Evolutionary conservation across 1,140 invertebrate species (phyloP).

Genomic region (Neuroterus valhalla): DNA sequence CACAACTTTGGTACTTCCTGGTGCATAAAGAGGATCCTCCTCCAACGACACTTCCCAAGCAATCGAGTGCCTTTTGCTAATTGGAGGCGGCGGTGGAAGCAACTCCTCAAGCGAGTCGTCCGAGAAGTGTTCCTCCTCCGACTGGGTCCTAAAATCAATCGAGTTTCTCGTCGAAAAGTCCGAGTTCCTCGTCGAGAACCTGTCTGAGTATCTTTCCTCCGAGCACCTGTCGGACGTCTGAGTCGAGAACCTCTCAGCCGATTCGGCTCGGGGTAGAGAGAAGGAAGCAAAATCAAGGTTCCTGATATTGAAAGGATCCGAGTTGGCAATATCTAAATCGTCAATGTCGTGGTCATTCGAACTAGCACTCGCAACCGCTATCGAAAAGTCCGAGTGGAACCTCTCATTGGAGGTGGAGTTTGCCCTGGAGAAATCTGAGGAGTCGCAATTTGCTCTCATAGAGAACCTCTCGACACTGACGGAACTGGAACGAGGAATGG

Average conservation of each 20-base stretch:
- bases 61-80: conserved; percentile 84
- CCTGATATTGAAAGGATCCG: conserved; percentile 69
- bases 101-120: conserved; percentile 87
- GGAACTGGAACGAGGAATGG: conserved; percentile 70
- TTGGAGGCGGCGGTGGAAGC: conserved; percentile 78
- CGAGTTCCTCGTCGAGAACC: conserved; percentile 71
- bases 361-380: conserved; percentile 71
- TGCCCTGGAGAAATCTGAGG: conserved; percentile 71
- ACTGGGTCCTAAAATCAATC: conserved; percentile 72
- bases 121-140: conserved; percentile 85
- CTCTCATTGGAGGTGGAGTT: conserved; percentile 72
- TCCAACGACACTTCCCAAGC: conserved; percentile 89
- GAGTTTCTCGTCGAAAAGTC: conserved; percentile 71
- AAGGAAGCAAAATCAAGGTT: conserved; percentile 70
- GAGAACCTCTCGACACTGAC: conserved; percentile 72
- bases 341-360: conserved; percentile 70
- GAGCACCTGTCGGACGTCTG: conserved; percentile 65
- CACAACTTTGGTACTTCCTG: conserved; percentile 83
- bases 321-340: conserved; percentile 61
- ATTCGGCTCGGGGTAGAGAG: conserved; percentile 65
- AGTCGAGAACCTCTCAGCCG: conserved; percentile 67
- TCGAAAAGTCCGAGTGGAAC: conserved; percentile 73
- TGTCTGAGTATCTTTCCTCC: conserved; percentile 66
- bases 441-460: conserved; percentile 71
- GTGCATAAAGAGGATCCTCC: conserved; percentile 81